Percentiles rank a stretch among this genome's conserved stretches.
Evolutionary conservation across 1,140 invertebrate genomes (phyloP).

Genomic region (Megathymus violae): DNA sequence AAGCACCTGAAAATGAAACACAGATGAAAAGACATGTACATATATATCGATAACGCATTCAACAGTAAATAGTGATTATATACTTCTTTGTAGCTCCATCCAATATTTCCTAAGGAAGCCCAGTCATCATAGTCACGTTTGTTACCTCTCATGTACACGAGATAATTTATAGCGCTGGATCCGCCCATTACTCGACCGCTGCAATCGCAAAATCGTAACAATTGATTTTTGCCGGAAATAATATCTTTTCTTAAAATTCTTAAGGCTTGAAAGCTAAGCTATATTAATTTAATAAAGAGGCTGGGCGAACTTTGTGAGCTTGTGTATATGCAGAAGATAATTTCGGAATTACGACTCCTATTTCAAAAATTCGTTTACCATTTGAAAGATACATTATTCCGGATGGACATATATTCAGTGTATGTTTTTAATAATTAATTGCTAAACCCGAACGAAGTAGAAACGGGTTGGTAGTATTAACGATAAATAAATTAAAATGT

Average conservation of each 20-base stretch:
- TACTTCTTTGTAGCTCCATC: conserved; percentile 92
- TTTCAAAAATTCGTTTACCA: too few species aligned
- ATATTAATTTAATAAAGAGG: too few species aligned
- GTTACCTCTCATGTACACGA: conserved; percentile 92
- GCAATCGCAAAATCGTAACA: conserved; percentile 44
- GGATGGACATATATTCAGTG: too few species aligned
- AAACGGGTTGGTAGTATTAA: too few species aligned
- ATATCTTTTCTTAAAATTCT: conserved; percentile 24
- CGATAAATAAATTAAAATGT: too few species aligned
- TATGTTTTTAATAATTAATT: too few species aligned
- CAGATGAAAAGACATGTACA: conserved; percentile 79
- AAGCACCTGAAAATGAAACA: conserved; percentile 83
- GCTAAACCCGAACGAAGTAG: too few species aligned
- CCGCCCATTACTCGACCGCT: conserved; percentile 88
- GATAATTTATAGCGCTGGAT: conserved; percentile 90
- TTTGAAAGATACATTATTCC: too few species aligned
- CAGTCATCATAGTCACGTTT: conserved; percentile 90
- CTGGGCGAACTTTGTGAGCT: too few species aligned
- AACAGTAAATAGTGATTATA: conserved; percentile 83
- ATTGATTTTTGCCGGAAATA: conserved; percentile 21
- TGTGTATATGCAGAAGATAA: too few species aligned
- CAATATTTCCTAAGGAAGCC: conserved; percentile 86
- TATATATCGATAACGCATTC: conserved; percentile 82
- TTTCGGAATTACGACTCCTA: too few species aligned
- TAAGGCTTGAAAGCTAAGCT: background rate